Base-by-base conservation (phyloP, 2,797 vertebrate genomes). In the Percopsis omiscomaycus region DNA sequence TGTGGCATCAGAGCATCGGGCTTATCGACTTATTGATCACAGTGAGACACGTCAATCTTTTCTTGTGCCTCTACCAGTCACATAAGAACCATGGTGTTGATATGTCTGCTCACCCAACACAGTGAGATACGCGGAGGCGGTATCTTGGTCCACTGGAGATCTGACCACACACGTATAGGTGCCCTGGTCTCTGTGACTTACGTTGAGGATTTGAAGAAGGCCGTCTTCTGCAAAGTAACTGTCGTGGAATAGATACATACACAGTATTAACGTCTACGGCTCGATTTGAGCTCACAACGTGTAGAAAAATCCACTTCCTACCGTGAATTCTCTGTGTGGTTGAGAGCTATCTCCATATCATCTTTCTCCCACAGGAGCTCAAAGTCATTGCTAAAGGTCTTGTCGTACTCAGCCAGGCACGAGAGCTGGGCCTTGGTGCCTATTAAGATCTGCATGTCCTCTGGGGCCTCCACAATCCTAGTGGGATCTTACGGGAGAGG, bases 351-450 rank as follows among this genome's bases (percentile, higher is more conserved):
- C 68, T 88, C 84, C 29, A 86, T 67, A 46, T 91, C 93, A 58
- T 96, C 92, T 85, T 94, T 96, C 73, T 92, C 92, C 97, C 97
- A 99, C 48, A 92, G 91, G 82, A 98, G 87, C 85, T 92, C 91
- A 90, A 96, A 93, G 67, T 94, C 93, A 49, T 88, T 75, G 72
- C 82, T 91, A 83, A 98, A 93, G 83, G 95, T 93, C 57, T 90
- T 74, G 82, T 99, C 97, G 15, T 93, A 95, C 72, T 91, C 87
- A 66, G 90, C 92, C 60, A 92, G 90, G 77, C 97, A 99, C 60
- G 89, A 93, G 83, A 99, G 87, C 82, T 93, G 91, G 66, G 95
- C 81, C 0, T 89, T 86, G 60, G 90, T 93, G 0, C 92, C 94
- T 64, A 86, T 92, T 83, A 94, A 74, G 78, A 97, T 86, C 61